Evolutionary conservation across 1,140 invertebrate species (phyloP), one percentile per base, ranked within the genome.

Genomic region (Drosophila sp.): DNA sequence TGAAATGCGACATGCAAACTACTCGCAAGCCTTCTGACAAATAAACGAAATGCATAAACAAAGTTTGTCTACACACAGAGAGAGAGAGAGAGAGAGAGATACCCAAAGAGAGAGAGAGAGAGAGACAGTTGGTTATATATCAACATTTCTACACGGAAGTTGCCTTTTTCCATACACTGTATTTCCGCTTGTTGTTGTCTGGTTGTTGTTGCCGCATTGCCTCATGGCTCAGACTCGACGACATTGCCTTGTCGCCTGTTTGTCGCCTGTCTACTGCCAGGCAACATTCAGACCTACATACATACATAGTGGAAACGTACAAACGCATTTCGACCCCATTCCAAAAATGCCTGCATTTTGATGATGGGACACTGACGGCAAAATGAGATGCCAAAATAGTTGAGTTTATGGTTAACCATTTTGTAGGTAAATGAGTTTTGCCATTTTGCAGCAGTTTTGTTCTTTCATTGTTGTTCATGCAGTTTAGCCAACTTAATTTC

Each of bases 331-430:
- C 33, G 25, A 30, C 32, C 23, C 25, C 32, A 33, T 40, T 8
- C 23, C 35, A 64, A 60, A 76, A 80, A 73, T 54, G 61, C 60
- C 56, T 64, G 76, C 74, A 64, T 73, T 79, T 79, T 70, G 35
- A 47, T 76, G 68, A 10, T 32, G 29, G 35, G 35, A 10, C 35
- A 38, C 35, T 38, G 35, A 38, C 8, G 32, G 27, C 63, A 64
- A 86, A 86, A 87, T 76, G 83, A 79, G 75, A 73, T 80, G 76
- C 84, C 84, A 89, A 87, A 87, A 87, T 89, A 89, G 80, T 89
- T 83, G 79, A 79, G 70, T 87, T 89, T 89, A 87, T 87, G 84
- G 66, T 73, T 83, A 82, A 64, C 44, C 77, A 77, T 79, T 68
- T 86, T 76, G 69, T 71, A 83, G 83, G 76, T 86, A 87, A 87